A percentile compares a stretch with the other conserved stretches of the same genome.
These are phyloP conservation scores for Heliconius erato DNA, from an alignment of 2,888 invertebrate species.

Conservation along the genomic window DNA sequence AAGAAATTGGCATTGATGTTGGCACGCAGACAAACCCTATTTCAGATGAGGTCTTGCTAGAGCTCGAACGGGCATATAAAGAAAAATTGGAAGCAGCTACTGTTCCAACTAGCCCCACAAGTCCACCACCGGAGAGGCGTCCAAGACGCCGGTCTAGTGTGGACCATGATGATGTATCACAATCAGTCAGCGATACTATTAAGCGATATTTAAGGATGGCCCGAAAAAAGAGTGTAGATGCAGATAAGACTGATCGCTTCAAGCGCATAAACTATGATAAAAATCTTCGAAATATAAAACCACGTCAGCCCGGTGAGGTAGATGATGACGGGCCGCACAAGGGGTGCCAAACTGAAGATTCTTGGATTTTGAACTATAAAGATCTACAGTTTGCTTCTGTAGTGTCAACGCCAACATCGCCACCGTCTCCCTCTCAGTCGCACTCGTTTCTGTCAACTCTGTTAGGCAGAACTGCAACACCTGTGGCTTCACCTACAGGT, in stretches of 20 bases:
- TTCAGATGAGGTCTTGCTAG: slow-evolving; percentile 83
- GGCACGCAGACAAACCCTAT: slow-evolving; percentile 88
- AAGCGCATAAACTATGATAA: slow-evolving; percentile 95
- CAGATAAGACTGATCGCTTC: slow-evolving; percentile 92
- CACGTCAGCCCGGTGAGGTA: slow-evolving; percentile 90
- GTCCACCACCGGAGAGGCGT: slow-evolving; percentile 73
- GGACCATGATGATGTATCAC: slow-evolving; percentile 93
- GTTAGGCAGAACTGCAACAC: slow-evolving; percentile 72
- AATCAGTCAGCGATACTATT: slow-evolving; percentile 94
- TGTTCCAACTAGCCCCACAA: slow-evolving; percentile 76
- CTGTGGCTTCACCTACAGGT: slow-evolving; percentile 82
- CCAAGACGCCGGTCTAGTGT: slow-evolving; percentile 90
- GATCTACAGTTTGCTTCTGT: slow-evolving; percentile 73
- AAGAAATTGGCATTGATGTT: slow-evolving; percentile 82
- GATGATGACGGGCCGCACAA: slow-evolving; percentile 92
- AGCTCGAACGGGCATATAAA: slow-evolving; percentile 79
- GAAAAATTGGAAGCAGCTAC: slow-evolving; percentile 77
- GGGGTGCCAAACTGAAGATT: slow-evolving; percentile 91
- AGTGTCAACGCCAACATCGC: slow-evolving; percentile 81
- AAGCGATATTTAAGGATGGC: slow-evolving; percentile 95
- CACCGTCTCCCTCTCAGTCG: slow-evolving; percentile 82
- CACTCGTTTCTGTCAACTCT: slow-evolving; percentile 77
- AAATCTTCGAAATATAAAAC: slow-evolving; percentile 93
- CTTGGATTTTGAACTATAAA: slow-evolving; percentile 88
- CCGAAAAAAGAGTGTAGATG: slow-evolving; percentile 93